Base-by-base conservation (phyloP, 2,888 invertebrate genomes). In the Pachymerium ferrugineum region DNA sequence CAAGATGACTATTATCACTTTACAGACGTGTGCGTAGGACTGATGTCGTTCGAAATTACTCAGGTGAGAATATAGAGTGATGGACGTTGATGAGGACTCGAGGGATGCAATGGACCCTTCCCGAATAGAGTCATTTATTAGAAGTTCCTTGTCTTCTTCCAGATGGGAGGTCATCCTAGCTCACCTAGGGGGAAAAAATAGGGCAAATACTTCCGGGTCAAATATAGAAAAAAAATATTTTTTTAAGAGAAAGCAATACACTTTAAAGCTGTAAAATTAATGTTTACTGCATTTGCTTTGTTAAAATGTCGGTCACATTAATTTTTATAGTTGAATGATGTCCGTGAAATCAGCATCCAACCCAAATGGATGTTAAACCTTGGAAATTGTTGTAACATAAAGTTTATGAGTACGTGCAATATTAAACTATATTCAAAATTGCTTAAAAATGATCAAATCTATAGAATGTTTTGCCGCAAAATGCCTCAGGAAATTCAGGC, bases 1-100 rank as follows among this genome's bases (percentile, higher is more conserved):
- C n/a, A 29, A 42, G 25, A 71, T 47, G 16, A 67, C 47, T 1
- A 71, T 29, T 6, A 71, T 30, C 12, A 54, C 73, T n/a, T 73
- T 29, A 12, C 70, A 33, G 6, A 67, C 22, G 22, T 74, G 74
- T 19, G 29, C 22, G 22, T 47, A 74, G 12, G 68, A 33, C 16
- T 14, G 38, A 16, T 38, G 38, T 38, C 38, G 14, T 38, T 38
- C 38, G 16, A 38, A 38, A 30, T 38, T 22, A 29, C 42, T 29
- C 35, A 38, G 38, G 14, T 38, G 38, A 38, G 38, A 38, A 12
- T 28, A 67, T 29, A 38, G 16, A 10, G 67, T 25, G 12, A 29
- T 29, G 25, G 67, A 29, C 67, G n/a, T 38, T n/a, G 30, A 29
- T 3, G 70, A 31, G 70, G 70, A 38, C 14, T 38, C 70, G 70